Conservation (phyloP, 1,140 invertebrate species). For the Euura saliciscinereae region DNA sequence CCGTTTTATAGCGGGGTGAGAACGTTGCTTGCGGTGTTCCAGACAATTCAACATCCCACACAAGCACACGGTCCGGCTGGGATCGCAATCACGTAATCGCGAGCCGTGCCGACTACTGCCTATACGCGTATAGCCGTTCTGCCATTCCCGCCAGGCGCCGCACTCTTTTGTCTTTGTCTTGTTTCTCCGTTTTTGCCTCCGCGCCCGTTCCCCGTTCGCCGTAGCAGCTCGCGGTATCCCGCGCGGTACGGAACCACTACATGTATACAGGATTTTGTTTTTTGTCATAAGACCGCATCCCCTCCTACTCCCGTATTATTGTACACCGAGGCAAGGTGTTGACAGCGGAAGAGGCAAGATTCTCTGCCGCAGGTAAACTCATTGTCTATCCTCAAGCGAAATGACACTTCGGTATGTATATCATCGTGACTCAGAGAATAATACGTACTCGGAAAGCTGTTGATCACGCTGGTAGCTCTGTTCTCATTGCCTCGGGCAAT, state of each 20-base stretch:
- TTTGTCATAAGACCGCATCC: not conserved
- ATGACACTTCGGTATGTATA: too few relatives aligned
- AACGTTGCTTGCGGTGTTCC: not conserved
- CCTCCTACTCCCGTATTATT: not conserved
- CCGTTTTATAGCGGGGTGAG: not conserved
- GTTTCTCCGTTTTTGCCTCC: slow-evolving; percentile 13
- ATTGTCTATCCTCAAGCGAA: too few relatives aligned
- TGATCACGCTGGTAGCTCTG: too few relatives aligned
- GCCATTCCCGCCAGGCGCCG: slow-evolving; percentile 17
- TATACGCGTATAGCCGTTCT: not conserved
- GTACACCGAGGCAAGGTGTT: not conserved
- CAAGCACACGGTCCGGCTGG: not conserved
- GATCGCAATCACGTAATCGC: slow-evolving; percentile 8
- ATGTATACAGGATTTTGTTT: not conserved
- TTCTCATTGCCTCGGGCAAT: too few relatives aligned
- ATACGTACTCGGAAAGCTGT: too few relatives aligned
- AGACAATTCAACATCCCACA: not conserved
- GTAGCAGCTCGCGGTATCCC: too few relatives aligned
- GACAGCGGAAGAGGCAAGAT: not conserved
- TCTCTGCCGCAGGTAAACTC: too few relatives aligned
- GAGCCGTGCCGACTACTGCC: not conserved
- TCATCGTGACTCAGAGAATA: too few relatives aligned
- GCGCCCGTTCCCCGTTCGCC: not conserved
- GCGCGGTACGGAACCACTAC: not conserved
- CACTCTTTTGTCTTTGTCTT: slow-evolving; percentile 11